phyloP scores from a whole-genome alignment of 2,113 vertebrate species.

The Mola mola region DNA sequence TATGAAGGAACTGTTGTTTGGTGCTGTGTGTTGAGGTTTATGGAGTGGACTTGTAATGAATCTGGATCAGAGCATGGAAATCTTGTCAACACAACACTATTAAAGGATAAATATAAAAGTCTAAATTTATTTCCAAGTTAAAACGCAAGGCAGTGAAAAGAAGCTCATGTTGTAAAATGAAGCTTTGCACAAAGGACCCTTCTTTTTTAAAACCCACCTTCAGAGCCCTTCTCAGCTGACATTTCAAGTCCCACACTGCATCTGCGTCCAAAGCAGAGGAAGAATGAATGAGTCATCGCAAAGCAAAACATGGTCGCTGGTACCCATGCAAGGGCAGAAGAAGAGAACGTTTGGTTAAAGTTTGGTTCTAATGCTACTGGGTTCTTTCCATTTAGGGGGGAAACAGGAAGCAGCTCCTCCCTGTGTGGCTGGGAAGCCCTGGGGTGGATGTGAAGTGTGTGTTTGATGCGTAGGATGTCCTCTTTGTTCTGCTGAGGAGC shows the following conservation, averaged over 20 bases:
- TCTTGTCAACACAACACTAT: too few relatives aligned
- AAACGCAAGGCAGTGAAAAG: too few relatives aligned
- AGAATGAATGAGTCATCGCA: conserved; percentile 70
- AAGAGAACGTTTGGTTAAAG: conserved; percentile 24
- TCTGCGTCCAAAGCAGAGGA: conserved; percentile 40
- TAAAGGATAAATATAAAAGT: too few relatives aligned
- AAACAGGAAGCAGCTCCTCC: conserved; percentile 79
- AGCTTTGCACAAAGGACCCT: not conserved
- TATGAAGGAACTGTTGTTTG: conserved; percentile 51
- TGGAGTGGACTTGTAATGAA: conserved; percentile 43
- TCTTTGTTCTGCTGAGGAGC: conserved; percentile 41
- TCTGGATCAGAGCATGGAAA: too few relatives aligned
- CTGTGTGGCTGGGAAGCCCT: conserved; percentile 16
- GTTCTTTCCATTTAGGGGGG: conserved; percentile 60
- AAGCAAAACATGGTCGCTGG: conserved; percentile 48
- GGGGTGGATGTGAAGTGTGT: conserved; percentile 46
- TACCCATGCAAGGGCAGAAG: conserved; percentile 40
- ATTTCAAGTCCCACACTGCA: conserved; percentile 36
- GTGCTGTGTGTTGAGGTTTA: conserved; percentile 28
- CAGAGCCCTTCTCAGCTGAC: conserved; percentile 41
- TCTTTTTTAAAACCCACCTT: conserved; percentile 1
- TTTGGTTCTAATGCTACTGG: conserved; percentile 16
- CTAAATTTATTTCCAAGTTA: too few relatives aligned
- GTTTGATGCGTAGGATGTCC: conserved; percentile 67
- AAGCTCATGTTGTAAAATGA: not conserved